These are phyloP conservation scores for Philopotamus ludificatus DNA, from an alignment of 1,140 invertebrate genomes.

Conservation along the genomic window DNA sequence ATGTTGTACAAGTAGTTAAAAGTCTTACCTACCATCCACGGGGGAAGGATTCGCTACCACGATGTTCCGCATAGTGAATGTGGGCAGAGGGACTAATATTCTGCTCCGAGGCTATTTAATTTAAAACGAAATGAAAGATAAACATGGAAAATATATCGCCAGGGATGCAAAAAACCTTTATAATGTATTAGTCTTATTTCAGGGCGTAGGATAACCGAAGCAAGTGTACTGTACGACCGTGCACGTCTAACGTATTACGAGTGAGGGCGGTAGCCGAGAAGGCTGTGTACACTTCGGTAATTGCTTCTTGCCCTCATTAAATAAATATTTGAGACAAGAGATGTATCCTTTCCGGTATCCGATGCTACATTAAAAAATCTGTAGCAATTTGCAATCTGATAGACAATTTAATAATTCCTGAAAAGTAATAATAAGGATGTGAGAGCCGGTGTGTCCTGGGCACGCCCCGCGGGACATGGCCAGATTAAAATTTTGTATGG, in stretches of 20 bases:
- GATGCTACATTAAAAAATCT: no score
- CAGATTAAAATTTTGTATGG: no score
- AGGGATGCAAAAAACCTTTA: constrained; percentile 20
- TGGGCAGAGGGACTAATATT: constrained; percentile 29
- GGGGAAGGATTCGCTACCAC: no score
- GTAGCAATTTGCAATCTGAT: no score
- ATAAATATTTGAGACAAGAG: constrained; percentile 9
- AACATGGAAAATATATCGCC: constrained; percentile 36
- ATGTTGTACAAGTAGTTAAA: no score
- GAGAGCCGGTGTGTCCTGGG: no score
- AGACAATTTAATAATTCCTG: no score
- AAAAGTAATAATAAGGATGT: no score
- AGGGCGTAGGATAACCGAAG: background rate
- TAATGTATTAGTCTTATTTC: background rate
- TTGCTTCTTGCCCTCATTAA: constrained; percentile 16
- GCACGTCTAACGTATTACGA: constrained; percentile 2
- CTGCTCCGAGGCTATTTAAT: constrained; percentile 34
- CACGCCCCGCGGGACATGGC: no score
- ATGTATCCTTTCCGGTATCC: background rate
- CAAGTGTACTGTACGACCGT: background rate
- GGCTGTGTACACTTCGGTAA: background rate
- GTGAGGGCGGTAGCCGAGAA: background rate
- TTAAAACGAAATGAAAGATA: constrained; percentile 41
- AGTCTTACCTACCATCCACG: no score
- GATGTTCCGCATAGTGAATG: no score